These are phyloP conservation scores for Dissostichus mawsoni DNA, from an alignment of 2,113 vertebrate genomes.

Conservation along the genomic window DNA sequence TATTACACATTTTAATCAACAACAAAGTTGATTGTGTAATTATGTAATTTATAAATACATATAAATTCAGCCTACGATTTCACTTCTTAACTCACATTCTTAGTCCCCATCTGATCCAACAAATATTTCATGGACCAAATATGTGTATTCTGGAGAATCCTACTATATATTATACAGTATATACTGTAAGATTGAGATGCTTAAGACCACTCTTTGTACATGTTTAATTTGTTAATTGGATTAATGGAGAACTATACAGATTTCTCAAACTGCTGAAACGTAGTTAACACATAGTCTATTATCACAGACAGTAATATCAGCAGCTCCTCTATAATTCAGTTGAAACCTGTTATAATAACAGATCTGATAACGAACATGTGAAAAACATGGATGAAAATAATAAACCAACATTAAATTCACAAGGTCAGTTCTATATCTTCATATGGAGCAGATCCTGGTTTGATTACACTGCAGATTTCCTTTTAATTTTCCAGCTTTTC, in stretches of 20 bases:
- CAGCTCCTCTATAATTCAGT: not conserved
- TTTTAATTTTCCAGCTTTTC: not conserved
- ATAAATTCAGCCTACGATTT: not conserved
- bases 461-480: not conserved
- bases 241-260: not conserved
- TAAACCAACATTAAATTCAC: not conserved
- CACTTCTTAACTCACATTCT: not conserved
- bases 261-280: not conserved
- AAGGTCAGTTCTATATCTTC: slow-evolving; percentile 10
- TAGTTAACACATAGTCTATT: too few species aligned
- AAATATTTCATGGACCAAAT: not conserved
- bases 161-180: too few species aligned
- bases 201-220: not conserved
- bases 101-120: too few species aligned
- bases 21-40: not conserved
- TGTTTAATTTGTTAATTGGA: not conserved
- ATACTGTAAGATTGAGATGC: too few species aligned
- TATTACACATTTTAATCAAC: not conserved
- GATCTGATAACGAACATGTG: too few species aligned
- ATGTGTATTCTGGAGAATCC: too few species aligned
- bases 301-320: not conserved
- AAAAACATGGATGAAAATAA: too few species aligned
- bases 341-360: not conserved
- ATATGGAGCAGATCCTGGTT: not conserved
- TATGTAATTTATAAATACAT: not conserved